A percentile compares a stretch with the other conserved stretches of the same genome.
Conservation (phyloP, 1,140 invertebrate genomes). For the Drosophila pseudoobscura region DNA sequence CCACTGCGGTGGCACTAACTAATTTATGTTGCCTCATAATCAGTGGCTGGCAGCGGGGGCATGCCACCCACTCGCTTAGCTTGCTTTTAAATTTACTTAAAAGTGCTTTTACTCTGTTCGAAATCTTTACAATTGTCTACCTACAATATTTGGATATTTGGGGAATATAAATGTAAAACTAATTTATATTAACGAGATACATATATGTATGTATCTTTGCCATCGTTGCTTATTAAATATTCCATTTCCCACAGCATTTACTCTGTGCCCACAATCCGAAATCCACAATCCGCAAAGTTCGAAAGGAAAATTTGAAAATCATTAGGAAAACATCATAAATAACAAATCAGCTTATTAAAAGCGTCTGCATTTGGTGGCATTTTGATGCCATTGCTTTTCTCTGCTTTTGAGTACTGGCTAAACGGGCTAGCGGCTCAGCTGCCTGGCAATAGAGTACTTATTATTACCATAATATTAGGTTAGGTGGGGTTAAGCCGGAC, state of each 20-base stretch:
- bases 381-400: neutral
- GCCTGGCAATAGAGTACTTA: no score
- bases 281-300: neutral
- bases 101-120: no score
- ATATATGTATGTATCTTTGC: no score
- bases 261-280: neutral
- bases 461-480: no score
- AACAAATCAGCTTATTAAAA: conserved; percentile 79
- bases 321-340: conserved; percentile 76
- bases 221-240: no score
- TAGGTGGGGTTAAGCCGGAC: no score
- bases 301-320: conserved; percentile 42
- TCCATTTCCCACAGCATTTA: neutral
- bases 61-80: no score
- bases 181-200: neutral
- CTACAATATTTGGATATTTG: no score
- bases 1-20: conserved; percentile 53
- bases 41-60: neutral
- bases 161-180: neutral
- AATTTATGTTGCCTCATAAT: conserved; percentile 57
- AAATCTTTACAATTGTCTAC: no score
- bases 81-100: no score
- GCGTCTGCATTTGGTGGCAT: conserved; percentile 33
- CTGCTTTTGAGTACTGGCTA: no score
- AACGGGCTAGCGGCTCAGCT: no score